Evolutionary conservation across 1,140 invertebrate species (phyloP).

Genomic region (Ceratina japonica): DNA sequence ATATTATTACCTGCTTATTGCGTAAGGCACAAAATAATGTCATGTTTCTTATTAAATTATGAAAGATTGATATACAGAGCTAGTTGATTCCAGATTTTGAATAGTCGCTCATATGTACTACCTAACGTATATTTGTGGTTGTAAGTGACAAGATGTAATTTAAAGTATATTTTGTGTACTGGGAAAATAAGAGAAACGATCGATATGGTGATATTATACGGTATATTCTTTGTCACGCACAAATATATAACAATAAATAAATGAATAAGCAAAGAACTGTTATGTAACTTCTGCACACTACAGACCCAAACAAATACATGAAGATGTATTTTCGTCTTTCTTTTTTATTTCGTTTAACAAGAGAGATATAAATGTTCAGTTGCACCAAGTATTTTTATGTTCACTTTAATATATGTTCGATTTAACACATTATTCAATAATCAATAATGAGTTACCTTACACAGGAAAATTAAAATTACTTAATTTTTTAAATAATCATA

Average conservation of each 20-base stretch:
- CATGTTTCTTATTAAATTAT: neutral
- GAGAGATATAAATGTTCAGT: neutral
- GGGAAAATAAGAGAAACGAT: conserved; percentile 1
- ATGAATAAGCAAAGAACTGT: conserved; percentile 31
- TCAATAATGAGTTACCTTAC: no score
- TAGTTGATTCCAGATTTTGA: neutral
- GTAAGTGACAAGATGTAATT: conserved; percentile 11
- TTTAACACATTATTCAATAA: no score
- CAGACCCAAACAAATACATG: conserved; percentile 5
- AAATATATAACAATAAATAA: conserved; percentile 51
- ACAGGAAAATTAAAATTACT: no score
- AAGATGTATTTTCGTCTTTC: neutral
- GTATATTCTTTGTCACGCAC: conserved; percentile 45
- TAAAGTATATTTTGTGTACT: conserved; percentile 5
- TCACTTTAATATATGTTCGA: no score
- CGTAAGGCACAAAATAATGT: neutral
- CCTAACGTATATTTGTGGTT: neutral
- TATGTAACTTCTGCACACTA: conserved; percentile 22
- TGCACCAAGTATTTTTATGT: neutral
- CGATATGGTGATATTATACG: conserved; percentile 33
- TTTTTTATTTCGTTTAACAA: neutral
- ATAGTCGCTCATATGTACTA: neutral
- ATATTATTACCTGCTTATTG: neutral
- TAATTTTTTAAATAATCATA: no score
- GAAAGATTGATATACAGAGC: neutral